Base-by-base conservation (phyloP, 2,888 invertebrate genomes). In the Saturnia japonica region DNA sequence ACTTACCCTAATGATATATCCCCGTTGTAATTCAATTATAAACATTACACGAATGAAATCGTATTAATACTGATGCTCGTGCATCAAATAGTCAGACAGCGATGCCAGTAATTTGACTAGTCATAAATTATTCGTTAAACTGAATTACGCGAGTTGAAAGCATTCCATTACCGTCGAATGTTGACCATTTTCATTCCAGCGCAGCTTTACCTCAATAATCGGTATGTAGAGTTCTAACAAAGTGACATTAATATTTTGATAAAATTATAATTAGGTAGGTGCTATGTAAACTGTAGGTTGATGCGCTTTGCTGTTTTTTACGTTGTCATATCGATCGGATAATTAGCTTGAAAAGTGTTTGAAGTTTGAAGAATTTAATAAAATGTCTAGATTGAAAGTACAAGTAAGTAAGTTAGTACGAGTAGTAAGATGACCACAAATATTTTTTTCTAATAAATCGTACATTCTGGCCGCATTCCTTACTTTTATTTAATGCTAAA, bases 71-170 rank as follows among this genome's bases (percentile, higher is more conserved):
- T 75, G 75, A 80, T 76, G 75, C 75, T 76, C 76, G 76, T 82
- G 79, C 80, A 82, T 87, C 82, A 83, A 82, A 85, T 84, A 83
- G 84, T 77, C 83, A 81, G 85, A 84, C 85, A 86, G 87, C 88
- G 88, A 87, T 89, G 89, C 85, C 84, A 90, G 91, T 92, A 94
- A 93, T 94, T 93, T 89, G 85, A 85, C 82, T 81, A 89, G 88
- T 89, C 91, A 90, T 94, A 94, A 93, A 94, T 94, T 91, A 92
- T 89, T 85, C 90, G 91, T 92, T 93, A 91, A 93, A 94, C 92
- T 93, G 92, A 92, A 94, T 94, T 94, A 94, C 92, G 86, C 85
- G 85, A 86, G 88, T 84, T 89, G 90, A 91, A 91, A 93, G 91
- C 93, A 91, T 93, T 91, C 90, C 91, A 80, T 82, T 81, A 82